Evolutionary conservation across 2,888 invertebrate species (phyloP), one percentile per base, ranked within the genome.

Genomic region (Helicoverpa assulta): DNA sequence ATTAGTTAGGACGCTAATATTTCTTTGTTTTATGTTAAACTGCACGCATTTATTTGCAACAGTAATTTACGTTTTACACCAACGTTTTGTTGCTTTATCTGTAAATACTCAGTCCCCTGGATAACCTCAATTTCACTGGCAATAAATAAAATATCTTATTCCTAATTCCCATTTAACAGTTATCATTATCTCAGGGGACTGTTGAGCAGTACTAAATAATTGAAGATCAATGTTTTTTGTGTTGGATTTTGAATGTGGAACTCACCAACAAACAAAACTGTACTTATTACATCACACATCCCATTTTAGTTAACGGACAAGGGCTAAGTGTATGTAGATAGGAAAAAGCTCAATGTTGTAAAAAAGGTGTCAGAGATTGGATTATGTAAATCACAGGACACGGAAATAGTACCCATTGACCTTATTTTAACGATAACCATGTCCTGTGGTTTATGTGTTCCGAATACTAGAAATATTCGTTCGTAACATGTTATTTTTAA

Each of bases 41-140:
- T 77, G 79, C 79, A 81, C 78, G 78, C 74, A 81, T 67, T 68
- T 76, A 67, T 67, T 62, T 64, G 66, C 61, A 63, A 60, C 29
- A 59, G 56, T 59, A 55, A 61, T 59, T 65, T 47, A 18, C 2
- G 33, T 66, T 60, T 72, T 68, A 60, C 65, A 55, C 51, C 10
- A 50, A 47, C 37, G 37, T 33, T 50, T 79, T 65, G 21, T 40
- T n/a, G 75, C 60, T 66, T 77, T 58, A 59, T 57, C 57, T 63
- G 66, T 77, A 63, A 10, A 63, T 69, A 63, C 64, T 58, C 2
- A 16, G 29, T 33, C 29, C 29, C 43, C 18, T 71, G n/a, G 21
- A 52, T 67, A 61, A 61, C 57, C 59, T 52, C 51, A 60, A n/a
- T 26, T 47, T 51, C n/a, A 5, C 10, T 12, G 29, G 12, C 37